These are phyloP conservation scores for human (Homo sapiens) DNA, from an alignment of 2,113 vertebrate genomes.

Conservation along the genomic window DNA sequence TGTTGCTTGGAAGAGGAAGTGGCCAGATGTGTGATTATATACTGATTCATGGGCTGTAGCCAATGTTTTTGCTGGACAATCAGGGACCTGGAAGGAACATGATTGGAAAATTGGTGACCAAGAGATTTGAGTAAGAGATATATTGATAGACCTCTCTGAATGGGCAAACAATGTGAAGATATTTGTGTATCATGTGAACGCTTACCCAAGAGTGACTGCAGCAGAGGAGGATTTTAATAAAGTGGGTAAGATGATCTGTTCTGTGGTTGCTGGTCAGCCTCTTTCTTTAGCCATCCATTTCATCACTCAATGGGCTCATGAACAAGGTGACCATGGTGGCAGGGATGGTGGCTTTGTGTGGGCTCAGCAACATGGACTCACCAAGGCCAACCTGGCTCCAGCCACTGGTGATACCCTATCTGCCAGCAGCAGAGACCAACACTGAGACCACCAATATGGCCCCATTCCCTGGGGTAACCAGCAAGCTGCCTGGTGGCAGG, in stretches of 20 bases:
- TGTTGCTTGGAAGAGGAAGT: not conserved
- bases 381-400: not conserved
- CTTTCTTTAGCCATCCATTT: not conserved
- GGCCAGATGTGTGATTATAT: not conserved
- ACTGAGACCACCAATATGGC: not conserved
- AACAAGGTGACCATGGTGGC: not conserved
- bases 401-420: not conserved
- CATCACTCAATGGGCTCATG: not conserved
- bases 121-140: not conserved
- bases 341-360: not conserved
- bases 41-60: not conserved
- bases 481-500: too few species aligned
- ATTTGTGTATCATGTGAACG: not conserved
- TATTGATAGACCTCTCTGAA: not conserved
- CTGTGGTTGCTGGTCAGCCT: not conserved
- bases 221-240: not conserved
- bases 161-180: not conserved
- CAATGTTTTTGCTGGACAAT: not conserved
- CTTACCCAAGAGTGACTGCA: not conserved
- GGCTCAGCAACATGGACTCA: not conserved
- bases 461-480: not conserved
- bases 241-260: not conserved
- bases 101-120: not conserved
- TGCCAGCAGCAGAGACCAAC: not conserved
- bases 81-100: not conserved